These are phyloP conservation scores for Venustoraphidia nigricollis DNA, from an alignment of 2,888 invertebrate genomes.

Conservation along the genomic window DNA sequence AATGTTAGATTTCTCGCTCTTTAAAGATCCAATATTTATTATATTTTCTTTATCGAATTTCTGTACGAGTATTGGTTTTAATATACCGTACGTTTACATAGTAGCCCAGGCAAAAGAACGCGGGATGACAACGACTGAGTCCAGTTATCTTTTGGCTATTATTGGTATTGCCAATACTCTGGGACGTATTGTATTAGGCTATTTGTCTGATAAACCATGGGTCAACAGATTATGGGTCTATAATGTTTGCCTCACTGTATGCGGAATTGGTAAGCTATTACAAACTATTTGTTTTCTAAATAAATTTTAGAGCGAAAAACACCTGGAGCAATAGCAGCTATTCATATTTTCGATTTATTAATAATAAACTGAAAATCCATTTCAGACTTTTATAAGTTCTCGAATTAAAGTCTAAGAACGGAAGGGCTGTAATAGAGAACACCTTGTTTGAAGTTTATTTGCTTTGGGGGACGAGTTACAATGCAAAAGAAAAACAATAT, in stretches of 20 bases:
- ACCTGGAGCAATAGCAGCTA: too few relatives aligned
- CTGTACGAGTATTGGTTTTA: conserved; percentile 87
- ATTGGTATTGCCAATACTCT: conserved; percentile 80
- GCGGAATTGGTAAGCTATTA: conserved; percentile 62
- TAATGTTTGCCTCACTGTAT: conserved; percentile 72
- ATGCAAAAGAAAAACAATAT: too few relatives aligned
- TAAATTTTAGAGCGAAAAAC: background rate
- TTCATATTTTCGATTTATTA: too few relatives aligned
- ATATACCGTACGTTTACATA: conserved; percentile 81
- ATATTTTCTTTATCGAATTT: conserved; percentile 89
- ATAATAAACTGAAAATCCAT: too few relatives aligned
- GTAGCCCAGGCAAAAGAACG: conserved; percentile 53
- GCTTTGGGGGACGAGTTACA: too few relatives aligned
- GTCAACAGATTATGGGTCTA: conserved; percentile 84
- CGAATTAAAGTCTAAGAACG: too few relatives aligned
- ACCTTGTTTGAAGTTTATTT: too few relatives aligned
- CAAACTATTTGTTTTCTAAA: background rate
- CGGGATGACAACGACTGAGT: conserved; percentile 36
- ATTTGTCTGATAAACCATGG: conserved; percentile 76
- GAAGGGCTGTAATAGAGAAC: too few relatives aligned
- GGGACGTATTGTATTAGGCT: conserved; percentile 79
- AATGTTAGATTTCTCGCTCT: conserved; percentile 75
- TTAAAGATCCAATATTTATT: conserved; percentile 75
- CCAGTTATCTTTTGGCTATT: conserved; percentile 58
- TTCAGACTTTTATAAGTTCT: too few relatives aligned